Evolutionary conservation across 2,113 vertebrate species (phyloP).

Genomic region (Nymphicus hollandicus): DNA sequence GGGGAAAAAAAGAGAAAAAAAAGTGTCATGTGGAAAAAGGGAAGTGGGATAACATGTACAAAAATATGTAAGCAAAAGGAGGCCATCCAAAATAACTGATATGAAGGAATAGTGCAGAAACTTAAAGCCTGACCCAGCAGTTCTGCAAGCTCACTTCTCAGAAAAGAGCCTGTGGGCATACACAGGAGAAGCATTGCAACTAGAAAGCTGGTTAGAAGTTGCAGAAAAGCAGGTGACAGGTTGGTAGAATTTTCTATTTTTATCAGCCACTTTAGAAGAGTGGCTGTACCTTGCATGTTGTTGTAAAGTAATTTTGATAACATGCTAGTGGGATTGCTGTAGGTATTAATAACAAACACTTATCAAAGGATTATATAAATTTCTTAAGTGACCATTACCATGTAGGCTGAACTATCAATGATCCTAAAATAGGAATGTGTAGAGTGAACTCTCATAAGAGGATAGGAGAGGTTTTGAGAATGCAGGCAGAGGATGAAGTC

Average conservation of each 20-base stretch:
- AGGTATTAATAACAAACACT: not conserved
- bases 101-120: not conserved
- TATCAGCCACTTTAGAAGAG: not conserved
- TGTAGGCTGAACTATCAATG: not conserved
- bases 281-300: not conserved
- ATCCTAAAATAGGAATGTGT: not conserved
- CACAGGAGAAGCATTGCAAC: not conserved
- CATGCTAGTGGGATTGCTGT: not conserved
- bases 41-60: not conserved
- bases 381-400: not conserved
- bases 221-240: not conserved
- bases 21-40: not conserved
- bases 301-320: not conserved
- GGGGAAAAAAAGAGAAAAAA: too few relatives aligned
- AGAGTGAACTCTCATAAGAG: not conserved
- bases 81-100: not conserved
- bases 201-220: not conserved
- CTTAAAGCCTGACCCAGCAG: not conserved
- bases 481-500: not conserved
- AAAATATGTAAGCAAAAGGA: not conserved
- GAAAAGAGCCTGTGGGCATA: not conserved
- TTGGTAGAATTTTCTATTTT: not conserved
- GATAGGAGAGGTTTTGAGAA: not conserved
- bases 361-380: not conserved
- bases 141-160: not conserved